Conservation (phyloP, 2,797 vertebrate species). For the Melanitta fusca region DNA sequence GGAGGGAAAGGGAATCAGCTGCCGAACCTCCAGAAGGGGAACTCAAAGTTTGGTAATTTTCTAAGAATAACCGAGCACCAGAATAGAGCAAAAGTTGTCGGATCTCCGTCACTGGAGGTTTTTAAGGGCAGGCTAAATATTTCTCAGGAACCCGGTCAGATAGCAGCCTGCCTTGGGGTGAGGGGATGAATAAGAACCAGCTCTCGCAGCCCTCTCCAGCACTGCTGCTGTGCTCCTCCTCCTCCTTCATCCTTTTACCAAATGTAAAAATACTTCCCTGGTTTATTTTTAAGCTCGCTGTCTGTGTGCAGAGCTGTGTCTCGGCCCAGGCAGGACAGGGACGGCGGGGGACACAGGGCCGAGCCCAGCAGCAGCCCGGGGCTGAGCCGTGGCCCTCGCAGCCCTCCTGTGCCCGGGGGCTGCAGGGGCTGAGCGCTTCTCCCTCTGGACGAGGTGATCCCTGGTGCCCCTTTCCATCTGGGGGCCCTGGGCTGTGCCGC, state of each 20-base stretch:
- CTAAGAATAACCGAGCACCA: neutral
- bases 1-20: neutral
- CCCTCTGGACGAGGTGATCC: neutral
- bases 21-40: neutral
- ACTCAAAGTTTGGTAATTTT: neutral
- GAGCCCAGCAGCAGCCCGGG: neutral
- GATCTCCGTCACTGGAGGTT: accelerated
- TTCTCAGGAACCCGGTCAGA: accelerated
- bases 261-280: neutral
- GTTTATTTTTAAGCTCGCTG: neutral
- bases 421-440: neutral
- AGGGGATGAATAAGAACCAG: accelerated
- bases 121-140: neutral
- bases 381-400: too few relatives aligned
- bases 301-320: neutral
- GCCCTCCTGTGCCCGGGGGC: too few relatives aligned
- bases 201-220: neutral
- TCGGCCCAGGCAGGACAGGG: neutral
- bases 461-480: neutral
- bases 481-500: neutral
- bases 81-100: neutral
- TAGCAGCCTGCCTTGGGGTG: neutral
- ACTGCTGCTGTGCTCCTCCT: accelerated
- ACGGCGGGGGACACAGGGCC: neutral
- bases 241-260: neutral